Evolutionary conservation across 2,113 vertebrate genomes (phyloP), one percentile per base, ranked within the genome.

Genomic region (Gallinago undulata): DNA sequence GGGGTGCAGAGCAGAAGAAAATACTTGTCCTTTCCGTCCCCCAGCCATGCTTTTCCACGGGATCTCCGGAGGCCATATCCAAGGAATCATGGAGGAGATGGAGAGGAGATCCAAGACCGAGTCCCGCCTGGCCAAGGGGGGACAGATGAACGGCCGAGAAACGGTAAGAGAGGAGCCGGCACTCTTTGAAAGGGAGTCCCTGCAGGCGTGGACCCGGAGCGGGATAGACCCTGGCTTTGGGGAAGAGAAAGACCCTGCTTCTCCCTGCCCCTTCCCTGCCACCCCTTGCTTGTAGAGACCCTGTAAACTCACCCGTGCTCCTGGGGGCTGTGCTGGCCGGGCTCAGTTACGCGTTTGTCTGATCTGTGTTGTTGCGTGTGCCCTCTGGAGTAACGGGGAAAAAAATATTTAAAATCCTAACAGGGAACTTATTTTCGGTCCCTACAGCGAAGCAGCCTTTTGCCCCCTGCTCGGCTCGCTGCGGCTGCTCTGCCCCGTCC

Each of bases 1-100:
- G 98, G 98, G 99, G 98, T 99, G 99, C 98, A 99, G 99, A 98
- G 98, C 98, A 97, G 99, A 99, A 99, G 99, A 99, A 98, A 98
- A 98, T 98, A 98, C 99, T 99, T 99, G 99, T 98, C 99, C 98
- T 98, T 99, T 99, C 98, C 99, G 99, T 98, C 98, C 99, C 98
- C 98, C 99, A 99, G 99, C 99, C 98, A 99, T 99, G 99, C 99
- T 99, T 98, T 99, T 99, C 98, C 99, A 99, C 98, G 99, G 99
- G 96, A 99, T 99, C 99, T 99, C 99, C 97, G 99, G 99, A 98
- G 99, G 99, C 98, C 99, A 99, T 97, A 99, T 99, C 98, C 99
- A 99, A 98, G 99, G 99, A 82, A 99, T 99, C 98, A 99, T 99
- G 99, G 99, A 99, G 98, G 99, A 99, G 98, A 99, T 99, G 99